phyloP scores from a whole-genome alignment of 2,797 vertebrate genomes.

The Pseudomugil gertrudae region DNA sequence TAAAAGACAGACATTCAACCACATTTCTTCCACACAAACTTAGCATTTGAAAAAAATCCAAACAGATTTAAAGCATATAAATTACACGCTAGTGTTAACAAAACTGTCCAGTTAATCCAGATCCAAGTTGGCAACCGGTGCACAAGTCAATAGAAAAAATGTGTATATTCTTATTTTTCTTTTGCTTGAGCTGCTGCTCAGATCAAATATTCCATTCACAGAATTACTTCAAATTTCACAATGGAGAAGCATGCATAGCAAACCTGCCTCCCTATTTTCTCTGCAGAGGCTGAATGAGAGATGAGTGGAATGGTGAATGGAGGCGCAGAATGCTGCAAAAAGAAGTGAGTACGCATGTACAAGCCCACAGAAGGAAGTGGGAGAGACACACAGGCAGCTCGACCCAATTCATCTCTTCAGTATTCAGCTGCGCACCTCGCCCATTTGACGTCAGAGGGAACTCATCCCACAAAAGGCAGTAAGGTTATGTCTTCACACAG shows the following conservation, averaged over 20 bases:
- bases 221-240: constrained; percentile 41
- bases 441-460: constrained; percentile 76
- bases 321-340: constrained; percentile 44
- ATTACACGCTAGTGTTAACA: background rate
- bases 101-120: background rate
- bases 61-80: background rate
- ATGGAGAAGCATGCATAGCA: constrained; percentile 35
- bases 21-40: background rate
- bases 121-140: background rate
- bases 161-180: background rate
- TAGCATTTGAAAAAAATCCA: background rate
- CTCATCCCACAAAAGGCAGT: constrained; percentile 64
- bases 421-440: constrained; percentile 58
- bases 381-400: constrained; percentile 54
- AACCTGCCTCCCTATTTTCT: constrained; percentile 53
- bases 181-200: constrained; percentile 12
- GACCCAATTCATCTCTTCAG: constrained; percentile 72
- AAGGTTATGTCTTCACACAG: constrained; percentile 61
- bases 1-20: background rate
- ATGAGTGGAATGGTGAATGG: constrained; percentile 67
- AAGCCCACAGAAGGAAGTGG: constrained; percentile 66
- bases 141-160: constrained; percentile 9
- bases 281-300: constrained; percentile 69
- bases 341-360: constrained; percentile 50
- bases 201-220: constrained; percentile 47